phyloP scores from a whole-genome alignment of 2,113 vertebrate species.

The Catagonus wagneri region DNA sequence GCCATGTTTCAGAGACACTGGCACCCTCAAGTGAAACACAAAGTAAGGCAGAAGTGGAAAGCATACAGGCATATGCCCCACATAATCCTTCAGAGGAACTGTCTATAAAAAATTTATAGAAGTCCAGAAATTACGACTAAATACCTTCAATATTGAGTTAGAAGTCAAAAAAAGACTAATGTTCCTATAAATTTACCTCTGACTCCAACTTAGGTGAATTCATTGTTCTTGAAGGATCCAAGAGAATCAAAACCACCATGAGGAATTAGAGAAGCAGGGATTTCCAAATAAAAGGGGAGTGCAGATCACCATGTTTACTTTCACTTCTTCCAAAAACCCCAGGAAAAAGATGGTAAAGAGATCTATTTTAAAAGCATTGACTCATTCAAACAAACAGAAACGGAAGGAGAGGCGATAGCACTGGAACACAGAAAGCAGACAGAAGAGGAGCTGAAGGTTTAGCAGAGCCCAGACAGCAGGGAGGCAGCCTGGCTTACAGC shows the following conservation, averaged over 20 bases:
- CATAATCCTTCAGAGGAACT: not conserved
- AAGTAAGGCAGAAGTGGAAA: not conserved
- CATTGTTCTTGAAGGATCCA: not conserved
- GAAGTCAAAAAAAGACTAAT: not conserved
- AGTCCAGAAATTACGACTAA: not conserved
- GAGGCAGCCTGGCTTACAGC: not conserved
- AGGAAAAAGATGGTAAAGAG: not conserved
- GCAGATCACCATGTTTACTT: not conserved
- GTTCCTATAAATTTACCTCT: not conserved
- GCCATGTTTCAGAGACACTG: not conserved
- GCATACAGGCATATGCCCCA: not conserved
- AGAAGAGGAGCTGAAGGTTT: not conserved
- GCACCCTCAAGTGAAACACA: not conserved
- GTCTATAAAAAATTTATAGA: not conserved
- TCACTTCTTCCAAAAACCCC: constrained; percentile 21
- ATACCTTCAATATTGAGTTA: not conserved
- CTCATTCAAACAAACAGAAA: not conserved
- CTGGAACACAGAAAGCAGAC: not conserved
- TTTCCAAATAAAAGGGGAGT: not conserved
- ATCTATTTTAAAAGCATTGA: not conserved
- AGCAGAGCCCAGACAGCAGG: not conserved
- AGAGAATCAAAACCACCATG: not conserved
- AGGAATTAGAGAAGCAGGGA: constrained; percentile 26
- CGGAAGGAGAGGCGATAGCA: not conserved
- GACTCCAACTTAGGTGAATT: not conserved